Conservation (phyloP, 2,113 vertebrate species). For the Dipodomys merriami region DNA sequence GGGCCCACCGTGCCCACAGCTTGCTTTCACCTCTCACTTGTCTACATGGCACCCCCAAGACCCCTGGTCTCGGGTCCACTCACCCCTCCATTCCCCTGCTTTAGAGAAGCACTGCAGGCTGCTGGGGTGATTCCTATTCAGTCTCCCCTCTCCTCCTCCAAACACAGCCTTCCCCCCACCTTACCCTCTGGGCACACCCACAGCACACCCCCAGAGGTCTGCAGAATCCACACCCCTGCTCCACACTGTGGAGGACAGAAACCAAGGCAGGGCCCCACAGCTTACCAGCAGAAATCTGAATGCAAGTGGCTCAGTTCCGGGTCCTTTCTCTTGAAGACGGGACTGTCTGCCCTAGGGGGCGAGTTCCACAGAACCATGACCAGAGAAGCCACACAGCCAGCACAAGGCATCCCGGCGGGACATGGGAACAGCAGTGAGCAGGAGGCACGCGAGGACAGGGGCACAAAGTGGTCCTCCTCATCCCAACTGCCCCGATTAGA, state of each 20-base stretch:
- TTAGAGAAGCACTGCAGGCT: too few species aligned
- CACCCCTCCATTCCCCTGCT: too few species aligned
- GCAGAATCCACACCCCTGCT: neutral
- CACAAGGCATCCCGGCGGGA: neutral
- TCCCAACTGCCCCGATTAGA: neutral
- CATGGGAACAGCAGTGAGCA: accelerated
- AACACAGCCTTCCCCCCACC: too few species aligned
- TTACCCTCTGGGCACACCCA: neutral
- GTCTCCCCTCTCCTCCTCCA: neutral
- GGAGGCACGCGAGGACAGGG: neutral
- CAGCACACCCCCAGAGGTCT: neutral
- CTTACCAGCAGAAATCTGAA: neutral
- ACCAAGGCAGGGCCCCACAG: neutral
- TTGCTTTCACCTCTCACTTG: neutral
- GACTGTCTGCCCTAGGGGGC: too few species aligned
- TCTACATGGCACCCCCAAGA: neutral
- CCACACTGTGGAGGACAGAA: neutral
- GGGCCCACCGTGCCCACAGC: neutral
- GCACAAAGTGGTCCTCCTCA: neutral
- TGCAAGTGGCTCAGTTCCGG: neutral
- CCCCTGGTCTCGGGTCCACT: neutral
- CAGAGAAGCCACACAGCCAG: neutral
- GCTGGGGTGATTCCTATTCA: neutral
- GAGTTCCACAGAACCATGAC: neutral
- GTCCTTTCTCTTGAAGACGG: neutral